Percentiles rank a stretch among this genome's conserved stretches.
Conservation (phyloP, 2,888 invertebrate species). For the Sipha maydis region DNA sequence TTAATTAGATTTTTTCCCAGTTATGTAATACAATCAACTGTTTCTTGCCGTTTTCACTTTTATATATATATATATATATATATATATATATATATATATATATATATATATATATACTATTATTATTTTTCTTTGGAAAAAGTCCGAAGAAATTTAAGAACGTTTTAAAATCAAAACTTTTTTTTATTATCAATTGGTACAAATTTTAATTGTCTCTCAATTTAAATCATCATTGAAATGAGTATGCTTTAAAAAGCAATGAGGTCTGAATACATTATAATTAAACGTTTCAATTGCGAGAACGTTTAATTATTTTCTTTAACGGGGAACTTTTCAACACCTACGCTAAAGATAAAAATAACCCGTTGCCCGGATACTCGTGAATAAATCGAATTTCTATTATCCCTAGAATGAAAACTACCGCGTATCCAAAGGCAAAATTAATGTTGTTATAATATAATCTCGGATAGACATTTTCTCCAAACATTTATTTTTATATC, state of each 20-base stretch:
- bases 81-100: no score
- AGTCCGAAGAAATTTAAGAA: background rate
- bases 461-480: background rate
- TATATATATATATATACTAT: background rate
- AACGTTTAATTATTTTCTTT: constrained; percentile 22
- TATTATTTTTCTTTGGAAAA: background rate
- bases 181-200: background rate
- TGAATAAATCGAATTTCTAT: constrained; percentile 51
- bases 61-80: no score
- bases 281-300: background rate
- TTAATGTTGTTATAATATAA: background rate
- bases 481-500: background rate
- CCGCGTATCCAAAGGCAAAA: constrained; percentile 4
- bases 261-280: background rate
- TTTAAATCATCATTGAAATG: background rate
- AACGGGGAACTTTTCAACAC: constrained; percentile 35
- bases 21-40: background rate
- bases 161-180: background rate
- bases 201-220: background rate
- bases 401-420: background rate
- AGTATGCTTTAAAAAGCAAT: background rate
- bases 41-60: background rate
- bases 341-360: constrained; percentile 57
- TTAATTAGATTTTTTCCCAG: background rate
- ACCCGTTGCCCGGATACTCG: constrained; percentile 42